Evolutionary conservation across 2,888 invertebrate species (phyloP).

Genomic region (Carabus problematicus): DNA sequence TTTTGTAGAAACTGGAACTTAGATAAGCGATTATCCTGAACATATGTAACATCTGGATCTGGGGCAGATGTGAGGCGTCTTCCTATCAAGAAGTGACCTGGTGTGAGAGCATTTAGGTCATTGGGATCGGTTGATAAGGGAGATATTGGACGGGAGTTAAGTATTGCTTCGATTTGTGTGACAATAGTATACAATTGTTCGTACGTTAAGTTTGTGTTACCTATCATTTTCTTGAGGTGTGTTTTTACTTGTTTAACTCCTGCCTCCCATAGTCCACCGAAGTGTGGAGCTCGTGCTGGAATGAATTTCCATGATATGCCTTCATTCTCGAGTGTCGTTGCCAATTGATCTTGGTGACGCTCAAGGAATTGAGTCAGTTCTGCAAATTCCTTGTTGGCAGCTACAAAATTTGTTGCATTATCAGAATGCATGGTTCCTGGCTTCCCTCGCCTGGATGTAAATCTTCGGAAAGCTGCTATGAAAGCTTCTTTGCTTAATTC

Average conservation of each 20-base stretch:
- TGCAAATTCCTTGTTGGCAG: no score
- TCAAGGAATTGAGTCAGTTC: background rate
- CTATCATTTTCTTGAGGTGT: background rate
- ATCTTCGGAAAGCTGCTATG: no score
- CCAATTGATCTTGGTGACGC: background rate
- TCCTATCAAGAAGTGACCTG: background rate
- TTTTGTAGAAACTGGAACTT: no score
- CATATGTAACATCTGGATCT: background rate
- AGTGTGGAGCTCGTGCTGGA: background rate
- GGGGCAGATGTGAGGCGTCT: background rate
- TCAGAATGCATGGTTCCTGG: no score
- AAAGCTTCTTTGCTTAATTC: no score
- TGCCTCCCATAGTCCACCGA: background rate
- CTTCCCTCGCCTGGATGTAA: no score
- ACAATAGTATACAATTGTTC: background rate
- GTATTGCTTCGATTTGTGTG: background rate
- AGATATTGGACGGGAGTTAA: background rate
- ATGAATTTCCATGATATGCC: background rate
- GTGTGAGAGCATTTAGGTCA: background rate
- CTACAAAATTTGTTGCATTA: no score
- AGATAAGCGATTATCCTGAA: no score
- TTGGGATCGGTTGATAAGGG: background rate
- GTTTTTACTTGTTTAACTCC: background rate
- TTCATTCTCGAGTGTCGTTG: background rate
- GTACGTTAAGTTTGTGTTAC: background rate